Evolutionary conservation across 2,888 invertebrate species (phyloP), one percentile per base, ranked within the genome.

Genomic region (Caenorhabditis parvicauda): DNA sequence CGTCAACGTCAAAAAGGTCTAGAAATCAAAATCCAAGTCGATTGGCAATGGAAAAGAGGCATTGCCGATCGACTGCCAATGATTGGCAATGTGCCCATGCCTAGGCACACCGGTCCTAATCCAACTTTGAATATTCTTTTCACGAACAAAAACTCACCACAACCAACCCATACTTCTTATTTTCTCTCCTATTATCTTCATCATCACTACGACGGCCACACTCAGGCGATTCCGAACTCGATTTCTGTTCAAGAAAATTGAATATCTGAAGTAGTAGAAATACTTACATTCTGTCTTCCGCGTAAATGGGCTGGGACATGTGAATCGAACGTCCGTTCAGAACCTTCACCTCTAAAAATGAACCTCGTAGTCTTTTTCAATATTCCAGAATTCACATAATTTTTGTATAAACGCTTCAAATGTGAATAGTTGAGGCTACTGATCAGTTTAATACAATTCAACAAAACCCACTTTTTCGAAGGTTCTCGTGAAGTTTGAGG

Each of bases 131-230:
- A n/a, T n/a, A n/a, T n/a, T n/a, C n/a, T n/a, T n/a, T n/a, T n/a
- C n/a, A n/a, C n/a, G n/a, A n/a, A n/a, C n/a, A 27, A 29, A 17
- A 54, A 47, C 42, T 38, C 9, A 57, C 57, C 52, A 57, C 57
- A 21, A 61, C 57, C 4, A 61, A 43, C n/a, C 61, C 61, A 19
- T 61, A 61, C n/a, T 48, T 41, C 17, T 54, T 54, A 19, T 52
- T 60, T 14, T 2, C 19, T 14, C 32, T 12, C 19, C 41, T 32
- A 1, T 58, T 32, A n/a, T 47, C 32, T 14, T 55, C 54, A 3
- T 49, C 54, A 17, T 51, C 43, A 37, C 42, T 39, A 12, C n/a
- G 9, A 1, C 24, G 24, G 3, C 35, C 29, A 7, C 32, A 48
- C 3, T 29, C 44, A 7, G 24, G 27, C 17, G 51, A 43, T 21